Evolutionary conservation across 2,797 vertebrate genomes (phyloP), one percentile per base, ranked within the genome.

Genomic region (Crypturellus tataupa): DNA sequence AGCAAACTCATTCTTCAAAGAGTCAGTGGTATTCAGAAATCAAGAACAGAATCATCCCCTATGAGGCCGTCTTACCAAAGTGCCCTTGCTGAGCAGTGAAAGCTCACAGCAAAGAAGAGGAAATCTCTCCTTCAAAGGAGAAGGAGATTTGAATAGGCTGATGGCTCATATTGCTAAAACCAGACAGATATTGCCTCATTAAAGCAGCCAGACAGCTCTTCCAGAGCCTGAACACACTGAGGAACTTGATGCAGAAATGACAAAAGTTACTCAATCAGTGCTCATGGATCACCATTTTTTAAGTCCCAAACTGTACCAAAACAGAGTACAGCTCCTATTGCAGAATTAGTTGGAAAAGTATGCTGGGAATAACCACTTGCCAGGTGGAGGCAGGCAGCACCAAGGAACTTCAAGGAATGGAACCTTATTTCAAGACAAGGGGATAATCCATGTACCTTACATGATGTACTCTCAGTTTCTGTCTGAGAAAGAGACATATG

Each of bases 1-100:
- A 90, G 82, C 35, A 93, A 86, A 90, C 35, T 27, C 70, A 58
- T 65, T 18, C 85, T 93, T 76, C 46, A 2, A 83, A 85, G 73
- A 92, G 89, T 79, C 89, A 94, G 94, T 12, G 1, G 67, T 69
- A 79, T 84, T 90, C 51, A 73, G 72, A 78, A 85, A 33, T 27
- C 53, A 62, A 72, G 55, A 92, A 31, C 0, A 6, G 62, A 81
- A 60, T 65, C 29, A 24, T 67, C 42, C 18, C 12, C 62, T 84
- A 13, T 0, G 0, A 95, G 44, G 64, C 37, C 47, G 64, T 82
- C 44, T 82, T 89, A 64, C 37, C 40, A 55, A 59, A 58, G 49
- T 5, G 33, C 21, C 63, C 53, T 67, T 44, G 25, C 47, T 1
- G 10, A 77, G 53, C 29, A 62, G 25, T 35, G 24, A 42, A 89